Base-by-base conservation (phyloP, 2,113 vertebrate species). In the Bos javanicus region DNA sequence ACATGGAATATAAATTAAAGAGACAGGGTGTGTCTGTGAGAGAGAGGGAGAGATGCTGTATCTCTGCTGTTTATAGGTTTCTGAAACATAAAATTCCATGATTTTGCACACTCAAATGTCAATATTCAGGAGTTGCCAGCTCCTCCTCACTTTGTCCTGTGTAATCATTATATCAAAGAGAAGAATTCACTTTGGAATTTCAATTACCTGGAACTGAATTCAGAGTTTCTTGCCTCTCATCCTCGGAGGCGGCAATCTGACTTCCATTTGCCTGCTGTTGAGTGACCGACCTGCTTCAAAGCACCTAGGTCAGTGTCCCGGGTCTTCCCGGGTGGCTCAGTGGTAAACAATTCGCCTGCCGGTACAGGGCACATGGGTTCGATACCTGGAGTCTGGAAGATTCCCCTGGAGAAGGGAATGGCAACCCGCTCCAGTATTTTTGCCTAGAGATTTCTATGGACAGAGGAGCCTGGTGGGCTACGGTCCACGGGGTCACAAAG, bases 331-430 rank as follows among this genome's bases (percentile, higher is more conserved):
- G n/a, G 67, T 6, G 10, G 67, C 15, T 13, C 10, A 23, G n/a
- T 6, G n/a, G 67, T 71, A 11, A 71, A 71, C 10, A 71, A 12
- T 39, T 12, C 0, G 4, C 19, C n/a, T 39, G n/a, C 19, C 0
- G 0, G 2, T 39, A 39, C 5, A 71, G n/a, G n/a, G 67, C 6
- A 3, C 2, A 0, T 1, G 19, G n/a, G 19, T 71, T 71, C 9
- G 5, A 39, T 6, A 10, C n/a, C 67, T 71, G n/a, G 5, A 5
- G n/a, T 71, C 0, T 0, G 67, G n/a, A 71, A 39, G 19, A 71
- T 71, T 71, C 19, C n/a, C n/a, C 19, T 71, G 67, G 67, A 39
- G 67, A 71, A 12, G n/a, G n/a, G 10, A 71, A 12, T 39, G n/a
- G 67, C 33, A 21, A 71, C 67, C 19, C 0, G 2, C 67, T 23